Evolutionary conservation across 2,888 invertebrate genomes (phyloP), one percentile per base, ranked within the genome.

Genomic region (Cosmorhoe ocellata): DNA sequence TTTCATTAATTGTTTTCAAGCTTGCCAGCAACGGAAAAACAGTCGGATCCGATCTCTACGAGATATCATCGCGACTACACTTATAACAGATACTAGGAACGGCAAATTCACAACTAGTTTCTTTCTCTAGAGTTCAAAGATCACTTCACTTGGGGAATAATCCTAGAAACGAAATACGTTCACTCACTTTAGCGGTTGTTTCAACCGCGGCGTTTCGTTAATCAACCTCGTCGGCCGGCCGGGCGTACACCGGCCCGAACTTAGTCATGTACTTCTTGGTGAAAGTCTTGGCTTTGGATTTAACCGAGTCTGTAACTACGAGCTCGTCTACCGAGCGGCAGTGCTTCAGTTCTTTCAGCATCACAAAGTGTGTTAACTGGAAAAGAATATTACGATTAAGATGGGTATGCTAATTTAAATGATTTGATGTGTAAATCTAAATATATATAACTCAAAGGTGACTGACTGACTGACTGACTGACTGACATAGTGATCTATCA

Each of bases 241-340:
- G 90, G 58, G 91, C 91, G 84, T 97, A 97, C 24, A 94, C 92
- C 1, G 95, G 92, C 0, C 97, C 98, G 83, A 97, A 98, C 83
- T 98, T 98, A 14, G 94, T 94, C 99, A 99, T 99, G 84, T 99
- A 99, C 77, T 98, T 98, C 72, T 93, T 94, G 47, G 99, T 97
- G 81, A 97, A 99, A 83, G 97, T 98, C 79, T 96, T 96, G 12
- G 98, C 97, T 84, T 99, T 99, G 65, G 95, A 94, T 67, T 97
- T 97, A 5, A 99, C 98, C 50, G 96, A 96, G 63, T 97, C 97
- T 28, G 96, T 97, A 67, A 96, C 96, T 42, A 95, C 93, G 40
- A 98, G 85, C 67, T 97, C 96, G 59, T 97, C 96, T 1, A 96
- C 95, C 33, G 94, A 94, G 57, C 95, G 94, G 73, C 97, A 96